Conservation (phyloP, 2,888 invertebrate genomes). For the Agrochola circellaris region DNA sequence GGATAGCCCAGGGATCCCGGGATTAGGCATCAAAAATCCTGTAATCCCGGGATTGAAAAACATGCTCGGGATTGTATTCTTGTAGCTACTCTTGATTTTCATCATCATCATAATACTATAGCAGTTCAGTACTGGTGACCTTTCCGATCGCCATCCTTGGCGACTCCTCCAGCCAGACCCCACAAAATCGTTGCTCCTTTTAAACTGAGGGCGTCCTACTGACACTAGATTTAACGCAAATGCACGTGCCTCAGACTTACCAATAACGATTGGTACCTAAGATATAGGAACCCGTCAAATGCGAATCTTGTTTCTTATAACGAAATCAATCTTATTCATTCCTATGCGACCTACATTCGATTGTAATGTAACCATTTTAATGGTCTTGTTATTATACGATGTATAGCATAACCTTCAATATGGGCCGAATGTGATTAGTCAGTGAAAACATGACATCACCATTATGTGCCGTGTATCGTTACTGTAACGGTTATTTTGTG, state of each 20-base stretch:
- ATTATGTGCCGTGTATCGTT: conserved; percentile 57
- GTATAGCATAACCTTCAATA: conserved; percentile 59
- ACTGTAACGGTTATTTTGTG: conserved; percentile 33
- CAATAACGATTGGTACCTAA: not conserved
- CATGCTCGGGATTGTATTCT: too few relatives aligned
- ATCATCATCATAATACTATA: not conserved
- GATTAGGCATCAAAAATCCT: too few relatives aligned
- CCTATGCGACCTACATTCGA: conserved; percentile 61
- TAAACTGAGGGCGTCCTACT: too few relatives aligned
- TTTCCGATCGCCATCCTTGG: not conserved
- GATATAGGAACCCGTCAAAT: not conserved
- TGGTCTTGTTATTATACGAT: conserved; percentile 58
- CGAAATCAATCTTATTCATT: conserved; percentile 48
- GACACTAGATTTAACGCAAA: not conserved
- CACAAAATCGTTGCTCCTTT: not conserved
- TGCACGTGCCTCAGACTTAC: not conserved
- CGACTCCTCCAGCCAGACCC: not conserved
- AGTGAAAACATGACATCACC: conserved; percentile 72
- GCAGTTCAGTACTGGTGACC: not conserved
- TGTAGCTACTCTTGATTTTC: not conserved
- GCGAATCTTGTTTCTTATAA: conserved; percentile 16
- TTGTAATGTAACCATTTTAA: conserved; percentile 70
- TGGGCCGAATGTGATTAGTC: conserved; percentile 67
- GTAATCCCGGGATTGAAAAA: too few relatives aligned
- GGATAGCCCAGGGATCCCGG: too few relatives aligned